Conservation (phyloP, 37 sponge, comb jelly and placozoan genomes). For the Mnemiopsis leidyi region DNA sequence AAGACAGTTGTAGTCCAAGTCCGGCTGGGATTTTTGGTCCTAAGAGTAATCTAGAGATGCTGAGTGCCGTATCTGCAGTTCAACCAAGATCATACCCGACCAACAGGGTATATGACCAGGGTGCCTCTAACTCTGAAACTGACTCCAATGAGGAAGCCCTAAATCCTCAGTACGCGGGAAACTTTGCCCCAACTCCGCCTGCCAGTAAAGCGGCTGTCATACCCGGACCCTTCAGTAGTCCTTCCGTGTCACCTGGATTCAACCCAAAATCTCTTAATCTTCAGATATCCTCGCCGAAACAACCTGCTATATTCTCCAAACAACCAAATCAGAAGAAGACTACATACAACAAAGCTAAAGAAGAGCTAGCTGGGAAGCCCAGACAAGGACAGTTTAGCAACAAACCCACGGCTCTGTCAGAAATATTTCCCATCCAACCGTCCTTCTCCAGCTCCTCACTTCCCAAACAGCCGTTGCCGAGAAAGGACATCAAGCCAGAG, state of each 20-base stretch:
- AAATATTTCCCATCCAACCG: background rate
- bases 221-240: constrained; percentile 41
- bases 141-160: constrained; percentile 35
- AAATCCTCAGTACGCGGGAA: background rate
- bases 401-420: background rate
- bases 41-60: background rate
- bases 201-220: background rate
- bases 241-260: constrained; percentile 57
- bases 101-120: background rate
- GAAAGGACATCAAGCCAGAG: constrained; percentile 32
- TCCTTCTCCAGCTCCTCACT: background rate
- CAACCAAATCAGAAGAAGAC: background rate
- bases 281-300: constrained; percentile 53
- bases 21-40: background rate
- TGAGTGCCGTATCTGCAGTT: constrained; percentile 39
- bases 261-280: constrained; percentile 62
- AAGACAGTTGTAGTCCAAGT: constrained; percentile 62
- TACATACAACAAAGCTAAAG: background rate
- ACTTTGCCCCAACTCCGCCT: background rate
- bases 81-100: background rate
- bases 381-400: background rate
- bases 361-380: background rate
- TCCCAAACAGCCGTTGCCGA: background rate
- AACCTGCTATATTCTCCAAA: constrained; percentile 55
- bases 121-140: constrained; percentile 38